Evolutionary conservation across 2,797 vertebrate genomes (phyloP).

Genomic region (Diceros bicornis): DNA sequence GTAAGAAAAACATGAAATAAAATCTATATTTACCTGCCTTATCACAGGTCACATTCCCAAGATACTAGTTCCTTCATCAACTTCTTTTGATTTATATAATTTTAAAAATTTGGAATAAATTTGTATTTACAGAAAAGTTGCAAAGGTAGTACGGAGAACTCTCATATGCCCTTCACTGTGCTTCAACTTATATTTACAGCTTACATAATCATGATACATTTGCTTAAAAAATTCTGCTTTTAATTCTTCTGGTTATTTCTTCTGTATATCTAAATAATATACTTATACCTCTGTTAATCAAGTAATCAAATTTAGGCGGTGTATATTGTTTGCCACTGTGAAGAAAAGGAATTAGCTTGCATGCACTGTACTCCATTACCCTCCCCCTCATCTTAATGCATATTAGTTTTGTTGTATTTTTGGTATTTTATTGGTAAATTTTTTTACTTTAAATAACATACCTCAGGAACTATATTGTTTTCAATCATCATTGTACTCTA

Average conservation of each 20-base stretch:
- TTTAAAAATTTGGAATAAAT: slow-evolving; percentile 22
- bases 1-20: neutral
- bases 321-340: neutral
- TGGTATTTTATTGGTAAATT: neutral
- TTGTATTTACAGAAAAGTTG: neutral
- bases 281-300: neutral
- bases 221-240: neutral
- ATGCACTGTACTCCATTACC: neutral
- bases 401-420: neutral
- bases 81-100: neutral
- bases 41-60: neutral
- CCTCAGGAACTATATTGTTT: neutral
- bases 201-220: neutral
- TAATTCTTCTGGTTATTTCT: neutral
- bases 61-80: neutral
- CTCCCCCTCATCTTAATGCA: neutral
- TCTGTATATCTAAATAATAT: neutral
- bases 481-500: neutral
- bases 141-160: neutral
- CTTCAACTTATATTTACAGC: neutral
- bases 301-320: neutral
- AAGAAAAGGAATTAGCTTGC: neutral
- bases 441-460: slow-evolving; percentile 15
- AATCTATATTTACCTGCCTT: neutral
- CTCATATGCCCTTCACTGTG: neutral